phyloP scores from a whole-genome alignment of 2,797 vertebrate genomes.

The Agapornis canus region DNA sequence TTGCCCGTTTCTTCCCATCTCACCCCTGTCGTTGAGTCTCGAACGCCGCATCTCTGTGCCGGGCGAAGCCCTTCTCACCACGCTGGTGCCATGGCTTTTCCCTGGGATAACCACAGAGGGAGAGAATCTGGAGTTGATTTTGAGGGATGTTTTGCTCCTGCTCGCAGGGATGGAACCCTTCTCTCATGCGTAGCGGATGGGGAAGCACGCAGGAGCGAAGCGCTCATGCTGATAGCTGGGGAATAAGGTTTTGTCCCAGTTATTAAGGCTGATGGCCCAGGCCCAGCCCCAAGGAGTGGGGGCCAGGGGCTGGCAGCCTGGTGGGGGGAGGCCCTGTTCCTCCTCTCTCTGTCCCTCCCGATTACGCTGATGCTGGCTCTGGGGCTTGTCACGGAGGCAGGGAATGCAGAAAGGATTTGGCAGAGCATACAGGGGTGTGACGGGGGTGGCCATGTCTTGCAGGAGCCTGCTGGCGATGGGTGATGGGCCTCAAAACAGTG shows the following conservation, averaged over 20 bases:
- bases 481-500: not conserved
- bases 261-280: not conserved
- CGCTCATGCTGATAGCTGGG: fast-evolving
- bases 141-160: not conserved
- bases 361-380: not conserved
- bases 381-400: not conserved
- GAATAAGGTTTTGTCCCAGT: not conserved
- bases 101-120: fast-evolving
- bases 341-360: slow-evolving; percentile 17
- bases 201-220: fast-evolving
- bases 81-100: fast-evolving
- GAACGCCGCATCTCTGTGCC: fast-evolving
- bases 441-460: not conserved
- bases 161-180: not conserved
- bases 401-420: slow-evolving; percentile 30
- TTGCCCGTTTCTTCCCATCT: slow-evolving; percentile 7
- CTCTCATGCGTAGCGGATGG: not conserved
- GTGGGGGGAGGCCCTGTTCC: fast-evolving
- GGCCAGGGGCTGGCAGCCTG: not conserved
- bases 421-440: fast-evolving
- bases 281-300: not conserved
- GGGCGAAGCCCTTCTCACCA: fast-evolving
- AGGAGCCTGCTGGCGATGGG: not conserved
- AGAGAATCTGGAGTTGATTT: not conserved
- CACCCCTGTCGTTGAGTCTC: fast-evolving